Percentiles rank a stretch among this genome's conserved stretches.
These are phyloP conservation scores for Portunus trituberculatus DNA, from an alignment of 1,140 invertebrate genomes.

Conservation along the genomic window DNA sequence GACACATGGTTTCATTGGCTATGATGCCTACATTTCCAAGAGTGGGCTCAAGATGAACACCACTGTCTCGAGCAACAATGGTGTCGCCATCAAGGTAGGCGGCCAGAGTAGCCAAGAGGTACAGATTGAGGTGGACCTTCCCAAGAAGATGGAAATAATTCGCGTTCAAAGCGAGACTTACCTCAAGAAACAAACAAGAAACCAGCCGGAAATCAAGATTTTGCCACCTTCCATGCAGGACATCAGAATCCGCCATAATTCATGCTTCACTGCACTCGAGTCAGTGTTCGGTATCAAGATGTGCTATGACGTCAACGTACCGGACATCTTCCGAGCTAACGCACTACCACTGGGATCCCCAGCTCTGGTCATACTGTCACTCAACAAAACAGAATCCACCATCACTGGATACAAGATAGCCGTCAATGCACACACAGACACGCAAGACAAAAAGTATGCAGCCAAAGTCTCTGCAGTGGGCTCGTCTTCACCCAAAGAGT, in stretches of 20 bases:
- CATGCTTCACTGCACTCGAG: slow-evolving; percentile 43
- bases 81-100: background rate
- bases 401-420: slow-evolving; percentile 52
- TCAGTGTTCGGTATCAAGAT: slow-evolving; percentile 38
- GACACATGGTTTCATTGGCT: slow-evolving; percentile 58
- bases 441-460: background rate
- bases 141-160: slow-evolving; percentile 62
- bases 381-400: slow-evolving; percentile 52
- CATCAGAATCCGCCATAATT: background rate
- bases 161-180: slow-evolving; percentile 44
- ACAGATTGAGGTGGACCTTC: slow-evolving; percentile 39
- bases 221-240: slow-evolving; percentile 40
- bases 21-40: slow-evolving; percentile 28
- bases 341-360: slow-evolving; percentile 48
- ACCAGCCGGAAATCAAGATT: slow-evolving; percentile 47
- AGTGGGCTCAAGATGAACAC: slow-evolving; percentile 48
- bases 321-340: slow-evolving; percentile 51
- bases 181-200: slow-evolving; percentile 47
- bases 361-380: background rate
- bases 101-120: background rate
- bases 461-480: background rate
- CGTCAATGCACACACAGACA: background rate
- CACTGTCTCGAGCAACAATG: slow-evolving; percentile 31
- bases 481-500: slow-evolving; percentile 20
- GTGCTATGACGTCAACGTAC: slow-evolving; percentile 61